Conservation (phyloP, 2,888 invertebrate species). For the Melanotus villosus region DNA sequence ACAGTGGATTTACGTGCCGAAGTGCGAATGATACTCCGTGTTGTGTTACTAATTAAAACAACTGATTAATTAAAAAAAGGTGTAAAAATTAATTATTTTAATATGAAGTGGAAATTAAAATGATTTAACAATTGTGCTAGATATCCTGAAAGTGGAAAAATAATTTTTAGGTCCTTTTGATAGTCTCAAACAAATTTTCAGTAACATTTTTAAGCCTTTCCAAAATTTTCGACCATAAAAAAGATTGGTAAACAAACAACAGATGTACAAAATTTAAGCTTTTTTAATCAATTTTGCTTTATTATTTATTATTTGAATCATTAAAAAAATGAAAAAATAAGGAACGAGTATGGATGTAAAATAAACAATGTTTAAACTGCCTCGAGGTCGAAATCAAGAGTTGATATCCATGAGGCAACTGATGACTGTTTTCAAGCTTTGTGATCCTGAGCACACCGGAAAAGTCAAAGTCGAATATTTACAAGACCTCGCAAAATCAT, state of each 20-base stretch:
- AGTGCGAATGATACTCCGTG: background rate
- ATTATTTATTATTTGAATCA: no score
- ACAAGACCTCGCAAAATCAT: conserved; percentile 59
- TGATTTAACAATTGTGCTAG: no score
- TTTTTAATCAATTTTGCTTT: no score
- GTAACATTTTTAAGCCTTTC: no score
- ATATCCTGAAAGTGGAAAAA: no score
- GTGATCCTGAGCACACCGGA: conserved; percentile 63
- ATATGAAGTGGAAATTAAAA: no score
- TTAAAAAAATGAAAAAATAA: no score
- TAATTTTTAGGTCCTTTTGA: no score
- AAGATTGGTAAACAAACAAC: no score
- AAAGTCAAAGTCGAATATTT: conserved; percentile 61
- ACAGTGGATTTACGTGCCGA: background rate
- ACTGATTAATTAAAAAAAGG: background rate
- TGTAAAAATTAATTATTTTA: background rate
- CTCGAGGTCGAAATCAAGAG: conserved; percentile 12
- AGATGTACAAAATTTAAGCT: no score
- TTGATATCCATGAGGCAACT: conserved; percentile 58
- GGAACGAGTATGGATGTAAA: background rate
- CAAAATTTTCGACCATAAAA: no score
- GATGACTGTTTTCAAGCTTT: conserved; percentile 62
- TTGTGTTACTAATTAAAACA: background rate
- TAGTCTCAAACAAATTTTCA: no score
- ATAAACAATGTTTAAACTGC: background rate